phyloP scores from a whole-genome alignment of 2,113 vertebrate genomes.

The Tapirus terrestris region DNA sequence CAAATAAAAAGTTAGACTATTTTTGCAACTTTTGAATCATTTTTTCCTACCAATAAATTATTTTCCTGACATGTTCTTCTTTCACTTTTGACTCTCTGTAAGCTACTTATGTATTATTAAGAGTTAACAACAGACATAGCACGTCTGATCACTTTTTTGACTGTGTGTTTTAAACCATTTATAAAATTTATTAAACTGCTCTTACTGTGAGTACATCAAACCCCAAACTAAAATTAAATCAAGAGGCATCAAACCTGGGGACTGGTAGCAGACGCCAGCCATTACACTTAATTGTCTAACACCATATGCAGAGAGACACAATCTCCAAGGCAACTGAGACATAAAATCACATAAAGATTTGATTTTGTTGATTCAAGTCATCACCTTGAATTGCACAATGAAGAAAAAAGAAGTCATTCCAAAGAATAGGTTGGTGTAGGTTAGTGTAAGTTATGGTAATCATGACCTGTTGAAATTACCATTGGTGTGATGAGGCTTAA shows the following conservation, averaged over 20 bases:
- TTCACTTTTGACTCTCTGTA: not conserved
- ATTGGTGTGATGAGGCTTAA: not conserved
- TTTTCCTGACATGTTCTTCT: not conserved
- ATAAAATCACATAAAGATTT: not conserved
- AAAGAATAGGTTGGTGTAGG: not conserved
- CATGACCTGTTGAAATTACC: not conserved
- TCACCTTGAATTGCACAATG: not conserved
- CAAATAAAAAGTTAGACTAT: not conserved
- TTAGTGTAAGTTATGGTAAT: not conserved
- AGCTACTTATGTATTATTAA: not conserved
- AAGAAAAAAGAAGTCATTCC: not conserved
- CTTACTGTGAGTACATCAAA: constrained; percentile 17
- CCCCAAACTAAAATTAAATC: constrained; percentile 60
- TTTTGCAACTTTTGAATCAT: not conserved
- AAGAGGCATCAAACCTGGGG: constrained; percentile 30
- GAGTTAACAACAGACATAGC: not conserved
- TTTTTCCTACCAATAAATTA: not conserved
- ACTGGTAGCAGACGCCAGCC: constrained; percentile 23
- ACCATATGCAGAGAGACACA: constrained; percentile 16
- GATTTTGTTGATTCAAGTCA: not conserved
- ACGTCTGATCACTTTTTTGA: not conserved
- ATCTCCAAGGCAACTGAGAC: constrained; percentile 56
- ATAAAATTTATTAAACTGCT: constrained; percentile 51
- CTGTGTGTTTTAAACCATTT: not conserved
- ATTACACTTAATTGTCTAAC: constrained; percentile 43